Conservation (phyloP, 64 coral and sea anemone genomes). For the Dendrophyllia cribrosa region DNA sequence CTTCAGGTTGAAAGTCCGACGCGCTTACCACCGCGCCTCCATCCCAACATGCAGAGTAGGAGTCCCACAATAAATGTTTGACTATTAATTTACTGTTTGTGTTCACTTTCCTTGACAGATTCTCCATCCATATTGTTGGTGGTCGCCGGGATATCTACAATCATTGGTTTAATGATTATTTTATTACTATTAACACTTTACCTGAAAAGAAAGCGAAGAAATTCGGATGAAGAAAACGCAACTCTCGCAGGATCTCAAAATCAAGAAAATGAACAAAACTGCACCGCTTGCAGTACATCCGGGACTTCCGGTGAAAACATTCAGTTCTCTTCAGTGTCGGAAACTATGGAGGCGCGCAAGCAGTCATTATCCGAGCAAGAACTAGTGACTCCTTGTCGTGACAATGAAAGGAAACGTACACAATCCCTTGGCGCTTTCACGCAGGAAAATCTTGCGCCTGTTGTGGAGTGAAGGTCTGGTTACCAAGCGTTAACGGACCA, state of each 20-base stretch:
- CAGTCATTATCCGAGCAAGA: conserved; percentile 19
- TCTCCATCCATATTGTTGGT: conserved; percentile 19
- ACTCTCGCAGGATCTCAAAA: not conserved
- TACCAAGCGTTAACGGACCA: not conserved
- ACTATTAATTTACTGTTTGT: not conserved
- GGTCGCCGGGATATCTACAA: conserved; percentile 18
- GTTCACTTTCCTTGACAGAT: not conserved
- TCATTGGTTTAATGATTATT: conserved; percentile 28
- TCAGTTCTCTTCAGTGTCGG: not conserved
- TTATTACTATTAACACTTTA: conserved; percentile 45
- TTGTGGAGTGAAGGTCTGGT: not conserved
- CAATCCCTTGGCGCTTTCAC: conserved; percentile 27
- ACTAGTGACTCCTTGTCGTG: not conserved
- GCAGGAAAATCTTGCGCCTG: conserved; percentile 1
- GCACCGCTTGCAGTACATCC: not conserved
- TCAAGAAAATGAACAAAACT: conserved; percentile 31
- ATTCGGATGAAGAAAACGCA: conserved; percentile 21
- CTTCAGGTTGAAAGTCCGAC: no score
- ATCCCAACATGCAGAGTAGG: no score
- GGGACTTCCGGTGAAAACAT: not conserved
- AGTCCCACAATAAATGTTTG: no score
- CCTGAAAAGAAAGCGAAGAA: conserved; percentile 35
- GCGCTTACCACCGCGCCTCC: no score
- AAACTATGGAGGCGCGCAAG: not conserved
- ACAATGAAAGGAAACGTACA: not conserved